Evolutionary conservation across 2,797 vertebrate species (phyloP), one percentile per base, ranked within the genome.

Genomic region (Alosa sapidissima): DNA sequence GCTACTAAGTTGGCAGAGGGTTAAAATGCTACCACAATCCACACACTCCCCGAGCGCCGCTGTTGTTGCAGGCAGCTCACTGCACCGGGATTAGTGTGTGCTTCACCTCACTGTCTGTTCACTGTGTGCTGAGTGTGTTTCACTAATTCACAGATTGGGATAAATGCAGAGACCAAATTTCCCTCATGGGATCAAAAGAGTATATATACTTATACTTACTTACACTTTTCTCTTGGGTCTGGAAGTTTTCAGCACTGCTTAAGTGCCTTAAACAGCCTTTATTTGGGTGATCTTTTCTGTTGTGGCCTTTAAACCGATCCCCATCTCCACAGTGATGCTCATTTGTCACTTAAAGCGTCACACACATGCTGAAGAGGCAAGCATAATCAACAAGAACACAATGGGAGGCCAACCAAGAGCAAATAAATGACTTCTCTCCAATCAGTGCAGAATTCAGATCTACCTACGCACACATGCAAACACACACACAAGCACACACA

Each of bases 381-480:
- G 36, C 68, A 41, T 16, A 75, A 16, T 75, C 68, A 75, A 75
- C 68, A 75, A 75, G 14, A 6, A 68, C 4, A 33, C 68, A 16
- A 45, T 14, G 16, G 68, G 68, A 45, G 68, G 68, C 68, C 36
- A 75, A 14, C 36, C 5, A 3, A 45, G 4, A 75, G 28, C 68
- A 75, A 75, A 75, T 41, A 75, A 68, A 68, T 72, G 65, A 75
- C 68, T 75, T 75, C 36, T 14, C 16, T 75, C 58, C n/a, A 21
- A 62, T 6, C 58, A 1, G 68, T 75, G 68, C 1, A 5, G 13
- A 14, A 75, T 4, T 28, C 14, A 45, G 13, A 36, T 19, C 14
- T 41, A 75, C 36, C 16, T 41, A 75, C 11, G 45, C 62, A 68
- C 28, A 68, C 10, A 36, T 13, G 21, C 19, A n/a, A 19, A 65